Conservation (phyloP, 2,888 invertebrate species). For the Leptinotarsa rubiginosa region DNA sequence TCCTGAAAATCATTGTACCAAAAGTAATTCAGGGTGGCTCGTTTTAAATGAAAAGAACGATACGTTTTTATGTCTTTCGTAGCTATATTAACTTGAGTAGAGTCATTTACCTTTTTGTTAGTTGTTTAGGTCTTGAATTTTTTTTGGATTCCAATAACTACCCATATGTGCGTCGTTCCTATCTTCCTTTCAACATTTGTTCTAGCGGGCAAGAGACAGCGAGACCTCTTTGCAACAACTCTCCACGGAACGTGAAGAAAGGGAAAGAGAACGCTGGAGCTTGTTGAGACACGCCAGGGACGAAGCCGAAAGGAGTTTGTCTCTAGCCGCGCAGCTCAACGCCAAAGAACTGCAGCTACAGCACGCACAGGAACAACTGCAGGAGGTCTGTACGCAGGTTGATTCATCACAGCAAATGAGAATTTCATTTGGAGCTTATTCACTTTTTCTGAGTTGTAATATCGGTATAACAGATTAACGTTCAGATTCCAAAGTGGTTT, state of each 20-base stretch:
- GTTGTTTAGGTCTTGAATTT: too few species aligned
- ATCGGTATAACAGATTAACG: too few species aligned
- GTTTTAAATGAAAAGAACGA: too few species aligned
- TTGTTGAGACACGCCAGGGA: slow-evolving; percentile 88
- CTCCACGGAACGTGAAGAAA: slow-evolving; percentile 74
- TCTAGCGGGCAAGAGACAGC: slow-evolving; percentile 82
- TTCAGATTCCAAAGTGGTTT: too few species aligned
- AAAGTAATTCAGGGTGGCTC: too few species aligned
- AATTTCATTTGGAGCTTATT: too few species aligned
- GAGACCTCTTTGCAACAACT: slow-evolving; percentile 76
- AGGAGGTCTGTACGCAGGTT: slow-evolving; percentile 71
- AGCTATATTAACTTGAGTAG: too few species aligned
- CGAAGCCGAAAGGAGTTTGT: slow-evolving; percentile 88
- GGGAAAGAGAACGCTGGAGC: slow-evolving; percentile 90
- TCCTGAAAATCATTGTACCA: too few species aligned
- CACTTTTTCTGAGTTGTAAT: too few species aligned
- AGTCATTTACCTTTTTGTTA: too few species aligned
- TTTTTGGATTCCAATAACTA: neutral
- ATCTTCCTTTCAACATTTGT: slow-evolving; percentile 57
- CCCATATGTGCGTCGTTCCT: slow-evolving; percentile 30
- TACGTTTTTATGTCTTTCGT: too few species aligned
- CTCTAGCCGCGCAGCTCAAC: slow-evolving; percentile 88
- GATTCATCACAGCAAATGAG: too few species aligned
- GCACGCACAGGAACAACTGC: slow-evolving; percentile 86
- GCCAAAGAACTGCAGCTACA: slow-evolving; percentile 87